Percentiles rank a stretch among this genome's conserved stretches.
These are phyloP conservation scores for Centropus bengalensis DNA, from an alignment of 2,113 vertebrate species.

Conservation along the genomic window DNA sequence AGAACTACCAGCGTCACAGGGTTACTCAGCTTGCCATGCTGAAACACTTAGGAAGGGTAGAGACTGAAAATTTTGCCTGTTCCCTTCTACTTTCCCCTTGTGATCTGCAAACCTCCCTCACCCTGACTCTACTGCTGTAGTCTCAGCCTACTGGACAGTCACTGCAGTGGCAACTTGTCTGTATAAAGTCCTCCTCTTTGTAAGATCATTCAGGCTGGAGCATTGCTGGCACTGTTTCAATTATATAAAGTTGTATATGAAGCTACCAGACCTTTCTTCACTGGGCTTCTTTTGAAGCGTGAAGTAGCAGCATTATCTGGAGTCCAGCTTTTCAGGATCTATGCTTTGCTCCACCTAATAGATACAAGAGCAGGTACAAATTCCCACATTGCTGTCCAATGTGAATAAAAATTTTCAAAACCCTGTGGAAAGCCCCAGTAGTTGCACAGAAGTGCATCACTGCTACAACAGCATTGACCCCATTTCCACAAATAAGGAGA, in stretches of 20 bases:
- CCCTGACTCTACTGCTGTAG: rapidly evolving
- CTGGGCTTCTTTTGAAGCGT: background rate
- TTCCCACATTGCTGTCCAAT: background rate
- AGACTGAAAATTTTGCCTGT: background rate
- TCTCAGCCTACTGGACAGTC: background rate
- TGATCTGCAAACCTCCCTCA: background rate
- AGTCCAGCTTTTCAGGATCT: background rate
- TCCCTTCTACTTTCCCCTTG: background rate
- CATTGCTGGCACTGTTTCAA: background rate
- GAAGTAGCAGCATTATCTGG: background rate
- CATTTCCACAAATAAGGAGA: background rate
- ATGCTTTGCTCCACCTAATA: background rate
- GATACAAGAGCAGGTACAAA: background rate
- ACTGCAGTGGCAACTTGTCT: background rate
- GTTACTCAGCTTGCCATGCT: background rate
- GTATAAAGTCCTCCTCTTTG: background rate
- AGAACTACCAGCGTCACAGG: background rate
- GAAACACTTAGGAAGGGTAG: background rate
- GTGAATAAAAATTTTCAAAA: background rate
- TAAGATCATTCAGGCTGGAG: background rate
- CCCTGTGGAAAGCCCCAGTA: background rate
- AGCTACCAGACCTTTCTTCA: background rate
- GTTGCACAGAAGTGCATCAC: background rate
- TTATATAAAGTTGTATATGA: background rate
- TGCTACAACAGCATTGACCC: background rate